A percentile compares a stretch with the other conserved stretches of the same genome.
Conservation (phyloP, 2,113 vertebrate genomes). For the Ameiurus melas region DNA sequence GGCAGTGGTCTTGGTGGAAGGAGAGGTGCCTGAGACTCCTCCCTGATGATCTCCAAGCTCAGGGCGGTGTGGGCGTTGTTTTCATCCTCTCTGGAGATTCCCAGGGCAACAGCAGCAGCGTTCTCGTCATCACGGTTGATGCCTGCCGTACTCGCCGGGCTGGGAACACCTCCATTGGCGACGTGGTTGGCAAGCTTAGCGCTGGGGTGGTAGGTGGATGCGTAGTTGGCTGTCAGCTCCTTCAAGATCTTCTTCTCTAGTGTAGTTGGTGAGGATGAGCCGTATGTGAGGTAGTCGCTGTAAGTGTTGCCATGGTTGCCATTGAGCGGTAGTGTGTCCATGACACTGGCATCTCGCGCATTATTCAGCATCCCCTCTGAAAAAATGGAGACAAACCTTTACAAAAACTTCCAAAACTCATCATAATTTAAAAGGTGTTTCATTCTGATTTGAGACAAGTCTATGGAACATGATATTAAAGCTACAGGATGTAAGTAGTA, state of each 20-base stretch:
- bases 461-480: background rate
- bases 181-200: constrained; percentile 96
- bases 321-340: constrained; percentile 99
- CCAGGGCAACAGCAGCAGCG: constrained; percentile 77
- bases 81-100: constrained; percentile 79
- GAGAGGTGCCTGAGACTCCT: constrained; percentile 91
- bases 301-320: constrained; percentile 99
- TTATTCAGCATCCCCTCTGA: constrained; percentile 99
- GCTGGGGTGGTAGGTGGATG: constrained; percentile 93
- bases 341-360: constrained; percentile 98
- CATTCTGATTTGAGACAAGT: background rate
- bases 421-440: too few relatives aligned
- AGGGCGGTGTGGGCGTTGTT: constrained; percentile 57
- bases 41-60: constrained; percentile 91
- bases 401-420: background rate
- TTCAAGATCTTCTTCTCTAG: constrained; percentile 98
- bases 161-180: constrained; percentile 78
- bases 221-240: constrained; percentile 96
- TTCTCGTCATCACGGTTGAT: constrained; percentile 82
- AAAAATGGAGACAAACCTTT: constrained; percentile 51
- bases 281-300: constrained; percentile 95
- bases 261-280: constrained; percentile 85
- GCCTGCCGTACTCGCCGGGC: constrained; percentile 59
- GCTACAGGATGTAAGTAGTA: background rate
- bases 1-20: constrained; percentile 86